phyloP scores from a whole-genome alignment of 2,113 vertebrate species.

The Saimiri boliviensis region DNA sequence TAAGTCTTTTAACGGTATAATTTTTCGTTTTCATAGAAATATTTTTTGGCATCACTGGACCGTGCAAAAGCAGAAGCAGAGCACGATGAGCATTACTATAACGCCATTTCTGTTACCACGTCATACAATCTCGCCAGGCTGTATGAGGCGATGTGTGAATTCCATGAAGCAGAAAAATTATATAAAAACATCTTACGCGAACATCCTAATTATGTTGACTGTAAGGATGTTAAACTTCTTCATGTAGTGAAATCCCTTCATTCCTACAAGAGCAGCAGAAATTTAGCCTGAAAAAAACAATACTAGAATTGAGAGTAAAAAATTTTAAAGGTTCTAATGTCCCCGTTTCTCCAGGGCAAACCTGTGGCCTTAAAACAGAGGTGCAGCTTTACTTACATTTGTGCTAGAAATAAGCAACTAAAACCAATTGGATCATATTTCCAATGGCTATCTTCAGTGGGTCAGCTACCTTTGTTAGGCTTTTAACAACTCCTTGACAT shows the following conservation, averaged over 20 bases:
- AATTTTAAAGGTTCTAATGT: neutral
- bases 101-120: slow-evolving; percentile 98
- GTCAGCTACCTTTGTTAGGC: neutral
- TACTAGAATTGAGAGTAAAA: neutral
- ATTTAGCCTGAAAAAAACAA: neutral
- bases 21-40: slow-evolving; percentile 90
- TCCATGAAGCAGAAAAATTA: slow-evolving; percentile 97
- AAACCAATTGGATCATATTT: neutral
- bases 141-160: slow-evolving; percentile 98
- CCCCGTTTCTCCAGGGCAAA: neutral
- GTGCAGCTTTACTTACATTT: slow-evolving; percentile 23
- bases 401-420: neutral
- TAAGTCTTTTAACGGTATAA: slow-evolving; percentile 22
- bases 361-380: neutral
- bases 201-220: slow-evolving; percentile 99
- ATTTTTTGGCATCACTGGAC: slow-evolving; percentile 96
- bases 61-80: slow-evolving; percentile 98
- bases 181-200: slow-evolving; percentile 99
- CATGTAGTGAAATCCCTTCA: slow-evolving; percentile 31
- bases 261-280: slow-evolving; percentile 6
- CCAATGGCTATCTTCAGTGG: neutral
- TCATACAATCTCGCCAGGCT: slow-evolving; percentile 98
- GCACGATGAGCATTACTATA: slow-evolving; percentile 99
- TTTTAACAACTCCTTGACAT: neutral
- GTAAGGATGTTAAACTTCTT: slow-evolving; percentile 86